Base-by-base conservation (phyloP, 1,140 invertebrate species). In the Olivierus martensii region DNA sequence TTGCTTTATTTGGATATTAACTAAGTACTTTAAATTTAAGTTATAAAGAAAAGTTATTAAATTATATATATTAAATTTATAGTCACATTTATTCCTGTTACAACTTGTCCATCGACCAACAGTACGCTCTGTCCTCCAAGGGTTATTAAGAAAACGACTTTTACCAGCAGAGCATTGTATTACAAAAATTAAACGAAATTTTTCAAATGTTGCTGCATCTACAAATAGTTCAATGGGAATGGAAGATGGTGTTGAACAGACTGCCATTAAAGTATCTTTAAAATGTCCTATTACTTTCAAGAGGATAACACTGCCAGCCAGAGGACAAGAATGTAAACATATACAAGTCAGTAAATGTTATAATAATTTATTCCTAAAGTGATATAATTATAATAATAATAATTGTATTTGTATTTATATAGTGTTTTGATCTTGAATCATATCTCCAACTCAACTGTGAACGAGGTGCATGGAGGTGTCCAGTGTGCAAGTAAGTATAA, bases 251-350 rank as follows among this genome's bases (percentile, higher is more conserved):
- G 80, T 91, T 17, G 88, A 92, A 68, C 87, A 90, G 73, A 91
- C 87, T 36, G 85, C 82, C 49, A 77, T 84, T 53, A 85, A 84
- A 73, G 86, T 94, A 56, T 89, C 87, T 49, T 73, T 94, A 55
- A 93, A 93, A 73, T 95, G 90, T 80, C 90, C 90, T 43, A 92
- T 96, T 51, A 93, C 89, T 18, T 92, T 84, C 71, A 88, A 90
- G 72, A 80, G 87, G 64, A 95, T 96, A 65, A 86, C 83, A 52
- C 73, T 94, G 65, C 91, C 91, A 46, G 89, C 90, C 9, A 74
- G 91, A 63, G 90, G 90, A 4, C 87, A 92, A 63, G 90, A 95
- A 62, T 95, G 90, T 68, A 93, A 92, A 76, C 90, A 95, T 71
- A 88, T 94, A 74, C 87, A 92, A 67, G 69, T 71, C 61, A 51